Evolutionary conservation across 2,113 vertebrate genomes (phyloP).

Genomic region (Lepus timidus): DNA sequence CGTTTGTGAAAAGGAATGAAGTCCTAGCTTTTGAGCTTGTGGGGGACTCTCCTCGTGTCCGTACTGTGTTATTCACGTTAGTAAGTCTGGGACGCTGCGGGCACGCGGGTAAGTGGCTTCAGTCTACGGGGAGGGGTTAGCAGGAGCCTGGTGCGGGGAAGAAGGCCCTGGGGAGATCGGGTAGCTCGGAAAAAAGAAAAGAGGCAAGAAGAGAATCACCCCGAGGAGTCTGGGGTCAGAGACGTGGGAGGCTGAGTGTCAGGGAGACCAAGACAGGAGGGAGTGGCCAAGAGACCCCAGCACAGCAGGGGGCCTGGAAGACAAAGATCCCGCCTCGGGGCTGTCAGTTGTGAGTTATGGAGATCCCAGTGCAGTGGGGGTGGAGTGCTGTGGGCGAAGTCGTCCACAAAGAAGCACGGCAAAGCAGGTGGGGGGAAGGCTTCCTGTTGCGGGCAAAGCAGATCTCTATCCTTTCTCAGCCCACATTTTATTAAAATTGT

Average conservation of each 20-base stretch:
- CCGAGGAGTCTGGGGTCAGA: not conserved
- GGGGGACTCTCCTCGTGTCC: not conserved
- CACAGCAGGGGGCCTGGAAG: not conserved
- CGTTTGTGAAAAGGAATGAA: not conserved
- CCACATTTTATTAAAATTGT: not conserved
- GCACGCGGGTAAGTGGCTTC: not conserved
- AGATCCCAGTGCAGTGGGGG: not conserved
- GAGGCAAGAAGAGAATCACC: not conserved
- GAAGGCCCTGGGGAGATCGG: not conserved
- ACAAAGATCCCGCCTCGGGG: not conserved
- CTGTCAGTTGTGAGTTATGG: not conserved
- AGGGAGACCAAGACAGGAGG: not conserved
- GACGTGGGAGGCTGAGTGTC: not conserved
- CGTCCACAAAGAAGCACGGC: not conserved
- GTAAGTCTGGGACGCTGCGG: not conserved
- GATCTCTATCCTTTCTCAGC: not conserved
- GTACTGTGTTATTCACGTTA: too few species aligned
- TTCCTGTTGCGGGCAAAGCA: not conserved
- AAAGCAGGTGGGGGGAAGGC: not conserved
- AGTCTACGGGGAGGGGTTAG: not conserved
- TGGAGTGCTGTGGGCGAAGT: not conserved
- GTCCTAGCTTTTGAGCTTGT: not conserved
- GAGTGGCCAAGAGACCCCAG: not conserved
- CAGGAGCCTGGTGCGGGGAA: not conserved
- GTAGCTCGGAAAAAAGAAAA: too few species aligned